Base-by-base conservation (phyloP, 2,113 vertebrate species). In the Laterallus jamaicensis region DNA sequence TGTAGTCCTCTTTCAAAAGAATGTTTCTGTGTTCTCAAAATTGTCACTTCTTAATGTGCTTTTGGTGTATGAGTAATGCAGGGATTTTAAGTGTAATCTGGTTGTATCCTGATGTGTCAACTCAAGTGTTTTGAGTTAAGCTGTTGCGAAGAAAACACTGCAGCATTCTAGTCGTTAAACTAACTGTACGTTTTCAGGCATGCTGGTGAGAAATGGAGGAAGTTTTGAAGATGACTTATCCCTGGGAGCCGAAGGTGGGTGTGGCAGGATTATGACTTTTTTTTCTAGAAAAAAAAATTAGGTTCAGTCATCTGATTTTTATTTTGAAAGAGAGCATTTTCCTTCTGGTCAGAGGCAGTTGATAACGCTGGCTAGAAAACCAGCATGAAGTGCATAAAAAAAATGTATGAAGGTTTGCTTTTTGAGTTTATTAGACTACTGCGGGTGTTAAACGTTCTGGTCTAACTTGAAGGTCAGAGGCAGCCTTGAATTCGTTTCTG, bases 141-240 rank as follows among this genome's bases (percentile, higher is more conserved):
- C 15, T 86, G 20, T 54, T 70, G 75, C 54, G 67, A 95, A 81
- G 80, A 90, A 94, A 56, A 44, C 12, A 44, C 60, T 44, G 52
- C 8, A 31, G 60, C 20, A 37, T 50, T 94, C 28, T 97, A 39
- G 59, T 77, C 93, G 63, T 49, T 96, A 64, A 97, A 68, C 62
- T 89, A 82, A 90, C 86, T 90, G 44, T 97, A 90, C 35, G 0
- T 77, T 97, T 98, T 97, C 97, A 99, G 99, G 99, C 96, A 97
- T 95, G 63, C 95, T 98, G 95, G 86, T 97, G 94, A 99, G 95
- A 98, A 99, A 99, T 97, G 99, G 99, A 97, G 99, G 99, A 98
- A 99, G 99, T 98, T 99, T 99, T 98, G 99, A 99, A 98, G 99
- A 99, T 99, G 99, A 99, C 97, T 98, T 99, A 96, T 99, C 98